A percentile compares a stretch with the other conserved stretches of the same genome.
Conservation (phyloP, 1,140 invertebrate genomes). For the Papilio polytes region DNA sequence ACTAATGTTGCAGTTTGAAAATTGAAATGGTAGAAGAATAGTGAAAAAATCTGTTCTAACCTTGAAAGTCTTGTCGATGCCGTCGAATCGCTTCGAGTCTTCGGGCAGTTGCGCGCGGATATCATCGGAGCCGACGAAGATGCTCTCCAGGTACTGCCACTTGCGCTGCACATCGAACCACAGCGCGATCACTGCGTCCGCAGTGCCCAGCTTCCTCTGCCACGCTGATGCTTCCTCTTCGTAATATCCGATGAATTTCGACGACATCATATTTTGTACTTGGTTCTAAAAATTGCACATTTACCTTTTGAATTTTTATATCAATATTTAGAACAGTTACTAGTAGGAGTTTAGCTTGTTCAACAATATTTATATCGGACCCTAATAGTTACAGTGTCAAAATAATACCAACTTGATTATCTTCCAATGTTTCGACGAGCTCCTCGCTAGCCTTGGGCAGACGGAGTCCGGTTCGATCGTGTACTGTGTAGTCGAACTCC, state of each 20-base stretch:
- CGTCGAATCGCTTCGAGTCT: constrained; percentile 95
- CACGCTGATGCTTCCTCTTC: constrained; percentile 93
- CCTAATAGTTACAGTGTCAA: background rate
- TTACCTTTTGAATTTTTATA: constrained; percentile 8
- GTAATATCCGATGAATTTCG: constrained; percentile 96
- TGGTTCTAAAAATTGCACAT: constrained; percentile 77
- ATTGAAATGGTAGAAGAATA: background rate
- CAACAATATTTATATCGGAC: background rate
- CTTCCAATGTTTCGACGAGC: constrained; percentile 96
- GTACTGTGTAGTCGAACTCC: constrained; percentile 92
- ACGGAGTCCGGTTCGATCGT: constrained; percentile 91
- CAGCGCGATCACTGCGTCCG: constrained; percentile 93
- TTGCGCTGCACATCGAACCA: constrained; percentile 97
- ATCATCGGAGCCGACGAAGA: constrained; percentile 98
- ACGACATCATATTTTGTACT: constrained; percentile 96
- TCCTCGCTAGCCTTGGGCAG: constrained; percentile 94
- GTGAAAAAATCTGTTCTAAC: constrained; percentile 70
- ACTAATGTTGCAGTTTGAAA: background rate
- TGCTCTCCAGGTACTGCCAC: constrained; percentile 97
- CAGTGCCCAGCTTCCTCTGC: constrained; percentile 94
- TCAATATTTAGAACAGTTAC: background rate
- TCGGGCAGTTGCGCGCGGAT: constrained; percentile 96
- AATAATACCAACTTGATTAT: constrained; percentile 91
- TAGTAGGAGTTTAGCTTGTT: background rate
- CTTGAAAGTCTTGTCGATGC: constrained; percentile 94